Evolutionary conservation across 2,797 vertebrate species (phyloP), one percentile per base, ranked within the genome.

Genomic region (Mareca penelope): DNA sequence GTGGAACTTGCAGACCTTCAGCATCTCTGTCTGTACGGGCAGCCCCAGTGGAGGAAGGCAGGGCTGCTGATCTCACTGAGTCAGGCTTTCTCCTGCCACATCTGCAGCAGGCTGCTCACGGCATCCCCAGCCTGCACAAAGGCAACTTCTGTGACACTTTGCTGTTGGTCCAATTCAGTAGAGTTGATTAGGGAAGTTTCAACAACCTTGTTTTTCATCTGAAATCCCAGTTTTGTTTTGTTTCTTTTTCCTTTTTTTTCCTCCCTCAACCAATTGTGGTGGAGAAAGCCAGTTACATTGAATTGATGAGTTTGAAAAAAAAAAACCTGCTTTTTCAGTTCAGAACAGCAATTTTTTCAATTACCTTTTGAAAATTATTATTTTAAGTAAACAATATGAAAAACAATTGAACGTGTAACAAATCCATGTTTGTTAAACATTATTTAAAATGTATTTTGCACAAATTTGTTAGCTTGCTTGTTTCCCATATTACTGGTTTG

Each of bases 1-100:
- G 40, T 59, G 88, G 72, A 93, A 94, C 76, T 64, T 81, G 87
- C 89, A 88, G 89, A 60, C 65, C 65, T 95, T 92, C 69, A 89
- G 61, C 76, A 95, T 46, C 80, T 93, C 69, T 71, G 69, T 57
- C 37, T 75, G 80, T n/a, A 69, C 15, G 65, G 85, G 87, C 79
- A 79, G 53, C 76, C 46, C 53, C 87, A 96, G 87, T 80, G 93
- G 90, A 4, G 6, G 7, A 37, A 69, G 83, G 42, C 37, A 37
- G 61, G 64, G 26, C 9, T 90, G 91, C 56, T 82, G 84, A 44
- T 79, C 71, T 46, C 0, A 1, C 76, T 52, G 69, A 61, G 26
- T 42, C 81, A 79, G 90, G 80, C 78, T 44, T 92, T 60, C 93
- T 81, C 33, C 78, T 46, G 60, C 39, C 79, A 61, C 84, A 65